phyloP scores from a whole-genome alignment of 2,113 vertebrate genomes.

The Himantopus leucocephalus region DNA sequence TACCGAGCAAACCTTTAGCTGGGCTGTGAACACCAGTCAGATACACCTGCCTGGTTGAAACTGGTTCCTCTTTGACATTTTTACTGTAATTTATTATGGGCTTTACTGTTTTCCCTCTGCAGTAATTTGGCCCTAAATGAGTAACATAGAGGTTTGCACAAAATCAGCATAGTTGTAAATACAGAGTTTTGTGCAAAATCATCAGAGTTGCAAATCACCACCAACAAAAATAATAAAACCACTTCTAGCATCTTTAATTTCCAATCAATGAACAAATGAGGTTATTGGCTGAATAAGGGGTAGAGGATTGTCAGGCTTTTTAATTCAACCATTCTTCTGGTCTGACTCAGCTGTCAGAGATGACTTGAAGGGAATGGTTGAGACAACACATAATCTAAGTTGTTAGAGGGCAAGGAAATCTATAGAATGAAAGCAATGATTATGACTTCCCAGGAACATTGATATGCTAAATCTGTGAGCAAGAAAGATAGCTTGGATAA shows the following conservation, averaged over 20 bases:
- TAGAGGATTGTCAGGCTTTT: conserved; percentile 39
- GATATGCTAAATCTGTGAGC: conserved; percentile 43
- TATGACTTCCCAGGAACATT: conserved; percentile 43
- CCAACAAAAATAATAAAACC: neutral
- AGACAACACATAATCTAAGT: conserved; percentile 55
- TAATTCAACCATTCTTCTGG: conserved; percentile 49
- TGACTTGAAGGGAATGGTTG: conserved; percentile 30
- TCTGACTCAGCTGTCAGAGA: conserved; percentile 66
- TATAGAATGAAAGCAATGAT: conserved; percentile 65
- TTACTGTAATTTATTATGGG: neutral
- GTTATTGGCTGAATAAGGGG: conserved; percentile 44
- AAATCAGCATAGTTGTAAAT: neutral
- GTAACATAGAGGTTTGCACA: neutral
- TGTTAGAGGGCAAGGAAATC: conserved; percentile 62
- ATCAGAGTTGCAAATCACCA: neutral
- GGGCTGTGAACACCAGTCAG: neutral
- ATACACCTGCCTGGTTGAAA: neutral
- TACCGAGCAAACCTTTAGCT: neutral
- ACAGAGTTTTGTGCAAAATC: neutral
- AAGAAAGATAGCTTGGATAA: neutral
- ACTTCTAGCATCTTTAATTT: conserved; percentile 39
- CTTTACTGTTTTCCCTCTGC: neutral
- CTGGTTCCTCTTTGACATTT: neutral
- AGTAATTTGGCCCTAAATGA: conserved; percentile 22
- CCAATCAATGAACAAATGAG: conserved; percentile 50